Percentiles rank a stretch among this genome's conserved stretches.
phyloP scores from a whole-genome alignment of 2,113 vertebrate species.

The Pandion haliaetus region DNA sequence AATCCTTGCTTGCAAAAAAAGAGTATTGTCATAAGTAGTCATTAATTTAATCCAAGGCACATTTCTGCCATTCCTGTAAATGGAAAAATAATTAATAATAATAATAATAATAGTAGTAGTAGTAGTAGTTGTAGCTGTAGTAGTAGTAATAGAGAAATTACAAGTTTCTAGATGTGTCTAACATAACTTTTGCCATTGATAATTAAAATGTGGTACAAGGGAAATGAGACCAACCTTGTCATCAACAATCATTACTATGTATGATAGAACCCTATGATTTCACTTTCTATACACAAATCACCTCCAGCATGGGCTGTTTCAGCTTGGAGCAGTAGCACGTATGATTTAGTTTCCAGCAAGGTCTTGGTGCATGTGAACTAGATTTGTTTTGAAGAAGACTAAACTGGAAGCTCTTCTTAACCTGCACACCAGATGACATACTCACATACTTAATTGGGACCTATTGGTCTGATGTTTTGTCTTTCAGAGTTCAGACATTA shows the following conservation, averaged over 20 bases:
- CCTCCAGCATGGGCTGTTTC: not conserved
- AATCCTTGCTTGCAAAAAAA: not conserved
- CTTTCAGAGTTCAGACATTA: not conserved
- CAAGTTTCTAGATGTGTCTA: not conserved
- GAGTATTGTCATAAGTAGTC: not conserved
- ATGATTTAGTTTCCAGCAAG: not conserved
- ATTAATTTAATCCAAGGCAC: not conserved
- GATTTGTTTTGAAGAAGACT: not conserved
- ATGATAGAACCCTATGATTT: not conserved
- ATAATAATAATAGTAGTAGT: not conserved
- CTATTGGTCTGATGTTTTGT: not conserved
- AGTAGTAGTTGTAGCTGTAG: not conserved
- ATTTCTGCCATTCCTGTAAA: not conserved
- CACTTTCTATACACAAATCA: not conserved
- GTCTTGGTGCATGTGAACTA: not conserved
- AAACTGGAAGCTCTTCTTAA: not conserved
- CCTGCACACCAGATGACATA: not conserved
- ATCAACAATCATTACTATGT: not conserved
- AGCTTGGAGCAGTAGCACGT: not conserved
- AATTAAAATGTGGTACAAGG: not conserved
- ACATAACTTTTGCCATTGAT: not conserved
- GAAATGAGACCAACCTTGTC: not conserved
- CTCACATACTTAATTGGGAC: not conserved
- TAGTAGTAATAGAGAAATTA: not conserved
- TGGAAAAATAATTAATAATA: not conserved